These are phyloP conservation scores for Loripinus fragilis DNA, from an alignment of 2,888 invertebrate genomes.

Conservation along the genomic window DNA sequence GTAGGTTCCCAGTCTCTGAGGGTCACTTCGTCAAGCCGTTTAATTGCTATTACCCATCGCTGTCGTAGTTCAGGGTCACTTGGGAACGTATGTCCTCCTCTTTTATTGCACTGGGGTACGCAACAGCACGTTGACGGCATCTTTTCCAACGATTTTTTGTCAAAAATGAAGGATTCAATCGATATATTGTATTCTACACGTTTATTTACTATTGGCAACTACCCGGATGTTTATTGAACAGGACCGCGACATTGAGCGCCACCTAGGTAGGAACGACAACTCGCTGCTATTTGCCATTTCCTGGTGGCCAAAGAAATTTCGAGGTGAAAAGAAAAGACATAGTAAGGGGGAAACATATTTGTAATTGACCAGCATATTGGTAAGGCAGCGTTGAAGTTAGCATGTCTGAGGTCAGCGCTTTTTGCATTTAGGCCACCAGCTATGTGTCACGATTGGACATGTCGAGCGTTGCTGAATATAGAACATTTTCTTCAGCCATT, in stretches of 20 bases:
- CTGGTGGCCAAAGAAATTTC: no score
- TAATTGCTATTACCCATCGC: not conserved
- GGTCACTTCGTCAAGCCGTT: not conserved
- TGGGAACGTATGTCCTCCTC: constrained; percentile 2
- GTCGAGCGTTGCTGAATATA: no score
- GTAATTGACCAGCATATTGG: no score
- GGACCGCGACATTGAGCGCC: no score
- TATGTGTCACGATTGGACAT: no score
- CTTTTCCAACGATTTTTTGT: not conserved
- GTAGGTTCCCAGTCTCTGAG: not conserved
- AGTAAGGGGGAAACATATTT: no score
- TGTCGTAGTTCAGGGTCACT: not conserved
- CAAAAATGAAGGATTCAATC: no score
- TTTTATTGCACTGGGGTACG: not conserved
- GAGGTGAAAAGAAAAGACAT: no score
- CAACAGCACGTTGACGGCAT: constrained; percentile 6
- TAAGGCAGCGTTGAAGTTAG: no score
- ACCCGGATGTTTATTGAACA: not conserved
- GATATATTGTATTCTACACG: not conserved
- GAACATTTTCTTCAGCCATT: no score
- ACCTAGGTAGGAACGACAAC: not conserved
- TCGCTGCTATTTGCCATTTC: not conserved
- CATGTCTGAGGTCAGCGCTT: no score
- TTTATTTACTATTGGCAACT: not conserved
- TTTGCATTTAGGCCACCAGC: no score